A percentile compares a stretch with the other conserved stretches of the same genome.
Evolutionary conservation across 2,113 vertebrate species (phyloP).

Genomic region (Microtus richardsoni): DNA sequence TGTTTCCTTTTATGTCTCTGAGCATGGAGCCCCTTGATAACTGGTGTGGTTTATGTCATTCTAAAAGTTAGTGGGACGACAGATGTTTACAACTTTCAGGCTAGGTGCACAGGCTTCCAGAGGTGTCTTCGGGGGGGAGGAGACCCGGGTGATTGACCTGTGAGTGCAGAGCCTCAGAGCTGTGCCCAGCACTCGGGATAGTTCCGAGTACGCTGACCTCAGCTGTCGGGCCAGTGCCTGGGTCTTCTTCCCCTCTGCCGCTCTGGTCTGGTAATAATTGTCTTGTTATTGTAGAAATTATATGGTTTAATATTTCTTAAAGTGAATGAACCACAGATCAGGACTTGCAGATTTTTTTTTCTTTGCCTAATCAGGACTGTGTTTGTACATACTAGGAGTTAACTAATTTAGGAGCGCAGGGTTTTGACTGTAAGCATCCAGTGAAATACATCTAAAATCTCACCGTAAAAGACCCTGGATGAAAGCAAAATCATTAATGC

Average conservation of each 20-base stretch:
- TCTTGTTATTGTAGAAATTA: neutral
- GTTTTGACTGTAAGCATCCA: neutral
- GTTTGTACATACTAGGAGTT: neutral
- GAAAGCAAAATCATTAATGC: neutral
- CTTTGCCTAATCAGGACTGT: slow-evolving; percentile 10
- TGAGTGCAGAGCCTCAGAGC: slow-evolving; percentile 3
- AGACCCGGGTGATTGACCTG: neutral
- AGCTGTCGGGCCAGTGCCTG: neutral
- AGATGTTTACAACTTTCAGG: slow-evolving; percentile 5
- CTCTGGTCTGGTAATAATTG: slow-evolving; percentile 2
- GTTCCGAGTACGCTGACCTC: neutral
- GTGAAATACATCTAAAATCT: slow-evolving; percentile 41
- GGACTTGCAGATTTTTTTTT: slow-evolving; percentile 23
- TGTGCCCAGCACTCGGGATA: neutral
- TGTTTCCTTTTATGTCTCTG: slow-evolving; percentile 7
- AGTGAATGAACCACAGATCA: slow-evolving; percentile 26
- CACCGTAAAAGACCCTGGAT: neutral
- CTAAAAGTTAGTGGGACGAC: neutral
- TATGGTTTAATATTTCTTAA: slow-evolving; percentile 54
- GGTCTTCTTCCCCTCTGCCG: neutral
- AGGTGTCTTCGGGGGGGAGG: neutral
- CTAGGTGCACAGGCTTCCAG: neutral
- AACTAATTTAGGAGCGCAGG: slow-evolving; percentile 21
- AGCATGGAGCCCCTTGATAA: neutral
- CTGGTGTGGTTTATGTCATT: neutral